Percentiles rank a stretch among this genome's conserved stretches.
These are phyloP conservation scores for Myiotriccus ornatus DNA, from an alignment of 2,797 vertebrate genomes.

Conservation along the genomic window DNA sequence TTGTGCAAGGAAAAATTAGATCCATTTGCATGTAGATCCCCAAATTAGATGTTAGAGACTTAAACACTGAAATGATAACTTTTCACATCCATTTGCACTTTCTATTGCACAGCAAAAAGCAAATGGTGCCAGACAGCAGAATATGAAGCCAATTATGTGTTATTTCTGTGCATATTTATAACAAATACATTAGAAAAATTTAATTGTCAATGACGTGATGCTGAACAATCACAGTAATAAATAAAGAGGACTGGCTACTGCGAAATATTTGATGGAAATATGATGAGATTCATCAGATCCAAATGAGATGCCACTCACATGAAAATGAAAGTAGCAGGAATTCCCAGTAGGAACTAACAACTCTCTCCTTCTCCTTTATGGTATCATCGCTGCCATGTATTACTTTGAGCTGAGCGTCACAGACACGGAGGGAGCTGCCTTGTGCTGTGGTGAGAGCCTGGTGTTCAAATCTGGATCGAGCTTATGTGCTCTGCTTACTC, in stretches of 20 bases:
- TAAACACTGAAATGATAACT: no score
- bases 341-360: neutral
- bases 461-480: neutral
- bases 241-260: neutral
- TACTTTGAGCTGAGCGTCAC: neutral
- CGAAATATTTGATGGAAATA: neutral
- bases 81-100: neutral
- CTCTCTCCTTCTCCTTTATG: neutral
- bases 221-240: neutral
- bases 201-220: neutral
- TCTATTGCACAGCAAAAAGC: neutral
- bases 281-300: neutral
- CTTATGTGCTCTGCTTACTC: neutral
- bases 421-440: neutral
- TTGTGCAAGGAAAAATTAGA: neutral
- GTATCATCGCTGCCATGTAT: neutral
- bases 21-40: neutral
- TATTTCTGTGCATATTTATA: neutral
- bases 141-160: neutral
- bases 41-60: neutral
- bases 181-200: neutral
- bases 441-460: neutral
- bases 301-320: neutral
- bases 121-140: neutral
- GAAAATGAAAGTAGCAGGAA: neutral